Percentiles rank a stretch among this genome's conserved stretches.
These are phyloP conservation scores for Chionoecetes opilio DNA, from an alignment of 1,140 invertebrate species.

Conservation along the genomic window DNA sequence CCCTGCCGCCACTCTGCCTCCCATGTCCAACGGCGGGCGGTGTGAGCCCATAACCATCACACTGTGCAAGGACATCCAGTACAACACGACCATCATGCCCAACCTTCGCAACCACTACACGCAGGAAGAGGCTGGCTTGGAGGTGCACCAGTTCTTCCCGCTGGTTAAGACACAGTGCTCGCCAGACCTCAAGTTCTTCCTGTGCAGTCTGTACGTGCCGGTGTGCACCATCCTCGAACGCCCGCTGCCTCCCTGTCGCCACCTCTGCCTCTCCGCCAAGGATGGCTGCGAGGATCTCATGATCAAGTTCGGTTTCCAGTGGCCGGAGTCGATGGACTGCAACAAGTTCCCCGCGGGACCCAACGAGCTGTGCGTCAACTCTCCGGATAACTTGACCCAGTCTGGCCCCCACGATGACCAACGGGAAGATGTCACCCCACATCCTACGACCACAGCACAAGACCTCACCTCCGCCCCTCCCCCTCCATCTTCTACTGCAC, in stretches of 20 bases:
- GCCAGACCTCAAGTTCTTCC: too few relatives aligned
- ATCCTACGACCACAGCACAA: neutral
- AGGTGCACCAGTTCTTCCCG: constrained; percentile 96
- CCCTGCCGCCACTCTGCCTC: too few relatives aligned
- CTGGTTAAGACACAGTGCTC: constrained; percentile 98
- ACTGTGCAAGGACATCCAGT: constrained; percentile 93
- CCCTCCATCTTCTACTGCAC: neutral
- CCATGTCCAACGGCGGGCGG: too few relatives aligned
- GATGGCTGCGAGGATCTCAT: constrained; percentile 96
- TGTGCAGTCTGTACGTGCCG: constrained; percentile 97
- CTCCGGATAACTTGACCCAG: too few relatives aligned
- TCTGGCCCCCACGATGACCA: constrained; percentile 81
- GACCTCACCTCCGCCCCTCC: neutral
- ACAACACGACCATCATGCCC: constrained; percentile 98
- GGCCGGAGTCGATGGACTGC: constrained; percentile 97
- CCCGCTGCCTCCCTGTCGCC: constrained; percentile 97
- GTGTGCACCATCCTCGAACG: constrained; percentile 98
- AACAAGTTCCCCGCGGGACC: constrained; percentile 92
- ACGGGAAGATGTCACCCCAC: neutral
- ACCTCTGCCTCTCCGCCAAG: constrained; percentile 92
- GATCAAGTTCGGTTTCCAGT: constrained; percentile 95
- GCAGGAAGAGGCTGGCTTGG: constrained; percentile 96
- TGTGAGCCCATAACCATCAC: too few relatives aligned
- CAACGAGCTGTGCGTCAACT: constrained; percentile 92
- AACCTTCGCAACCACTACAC: constrained; percentile 96